Evolutionary conservation across 2,888 invertebrate genomes (phyloP).

Genomic region (Muscina levida): DNA sequence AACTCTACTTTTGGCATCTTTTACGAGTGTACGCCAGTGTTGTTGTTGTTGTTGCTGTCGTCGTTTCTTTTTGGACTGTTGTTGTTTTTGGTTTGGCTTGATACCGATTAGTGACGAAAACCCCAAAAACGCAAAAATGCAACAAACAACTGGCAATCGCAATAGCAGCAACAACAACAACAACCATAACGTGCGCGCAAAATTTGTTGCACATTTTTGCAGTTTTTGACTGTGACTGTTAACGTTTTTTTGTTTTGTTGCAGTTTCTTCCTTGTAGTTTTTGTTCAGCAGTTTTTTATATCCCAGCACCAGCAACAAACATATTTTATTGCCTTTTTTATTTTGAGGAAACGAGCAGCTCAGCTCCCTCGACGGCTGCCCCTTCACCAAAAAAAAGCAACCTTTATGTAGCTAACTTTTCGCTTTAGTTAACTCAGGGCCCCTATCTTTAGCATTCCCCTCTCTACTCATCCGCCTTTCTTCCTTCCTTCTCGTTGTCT

Average conservation of each 20-base stretch:
- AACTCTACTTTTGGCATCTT: constrained; percentile 63
- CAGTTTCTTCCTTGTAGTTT: background rate
- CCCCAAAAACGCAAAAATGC: constrained; percentile 62
- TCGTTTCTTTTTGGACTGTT: background rate
- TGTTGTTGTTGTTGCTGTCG: constrained; percentile 37
- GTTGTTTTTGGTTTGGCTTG: constrained; percentile 36
- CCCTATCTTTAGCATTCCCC: too few species aligned
- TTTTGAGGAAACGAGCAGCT: background rate
- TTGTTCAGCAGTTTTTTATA: background rate
- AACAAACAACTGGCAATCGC: constrained; percentile 51
- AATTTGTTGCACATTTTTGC: constrained; percentile 50
- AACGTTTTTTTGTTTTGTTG: constrained; percentile 5
- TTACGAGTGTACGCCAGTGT: constrained; percentile 23
- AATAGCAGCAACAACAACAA: constrained; percentile 37
- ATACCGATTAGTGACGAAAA: constrained; percentile 65
- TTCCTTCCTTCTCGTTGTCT: background rate
- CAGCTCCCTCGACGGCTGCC: background rate
- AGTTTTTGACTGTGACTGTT: constrained; percentile 21
- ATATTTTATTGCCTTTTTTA: constrained; percentile 9
- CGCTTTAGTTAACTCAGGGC: background rate
- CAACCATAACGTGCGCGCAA: constrained; percentile 42
- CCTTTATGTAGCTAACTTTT: background rate
- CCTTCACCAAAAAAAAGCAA: constrained; percentile 1
- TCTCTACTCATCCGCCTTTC: background rate
- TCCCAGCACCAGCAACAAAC: background rate